phyloP scores from a whole-genome alignment of 2,888 invertebrate genomes.

The Pedicia rivosa region DNA sequence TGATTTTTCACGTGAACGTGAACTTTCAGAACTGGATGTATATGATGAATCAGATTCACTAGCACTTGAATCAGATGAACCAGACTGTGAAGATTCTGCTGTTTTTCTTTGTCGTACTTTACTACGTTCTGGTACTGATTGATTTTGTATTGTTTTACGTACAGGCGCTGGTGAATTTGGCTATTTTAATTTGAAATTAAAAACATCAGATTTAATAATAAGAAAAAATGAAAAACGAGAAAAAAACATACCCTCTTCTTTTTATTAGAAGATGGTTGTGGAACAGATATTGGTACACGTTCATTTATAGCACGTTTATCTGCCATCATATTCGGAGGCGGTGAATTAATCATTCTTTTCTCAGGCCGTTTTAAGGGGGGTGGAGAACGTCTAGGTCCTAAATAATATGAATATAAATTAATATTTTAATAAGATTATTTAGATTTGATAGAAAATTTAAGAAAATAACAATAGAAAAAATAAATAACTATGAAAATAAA shows the following conservation, averaged over 20 bases:
- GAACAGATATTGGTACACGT: not conserved
- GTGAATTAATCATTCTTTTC: slow-evolving; percentile 15
- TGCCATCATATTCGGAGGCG: too few species aligned
- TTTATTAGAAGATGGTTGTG: slow-evolving; percentile 3
- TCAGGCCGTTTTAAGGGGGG: slow-evolving; percentile 19
- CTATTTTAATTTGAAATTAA: too few species aligned
- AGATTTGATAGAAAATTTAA: not conserved
- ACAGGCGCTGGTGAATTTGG: slow-evolving; percentile 1
- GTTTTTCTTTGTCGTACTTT: slow-evolving; percentile 5
- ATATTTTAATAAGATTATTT: not conserved
- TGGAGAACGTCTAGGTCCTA: slow-evolving; percentile 13
- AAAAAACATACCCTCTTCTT: slow-evolving; percentile 6
- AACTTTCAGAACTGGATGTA: slow-evolving; percentile 27
- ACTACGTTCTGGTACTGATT: not conserved
- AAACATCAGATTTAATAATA: too few species aligned
- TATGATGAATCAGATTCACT: slow-evolving; percentile 29
- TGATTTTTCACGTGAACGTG: slow-evolving; percentile 20
- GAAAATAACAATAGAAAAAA: not conserved
- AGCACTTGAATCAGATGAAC: slow-evolving; percentile 24
- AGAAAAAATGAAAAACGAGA: too few species aligned
- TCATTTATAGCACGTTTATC: slow-evolving; percentile 4
- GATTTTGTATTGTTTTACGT: not conserved
- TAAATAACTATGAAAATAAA: too few species aligned
- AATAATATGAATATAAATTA: too few species aligned
- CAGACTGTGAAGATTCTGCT: slow-evolving; percentile 11